These are phyloP conservation scores for Caranx melampygus DNA, from an alignment of 2,113 vertebrate species.

Conservation along the genomic window DNA sequence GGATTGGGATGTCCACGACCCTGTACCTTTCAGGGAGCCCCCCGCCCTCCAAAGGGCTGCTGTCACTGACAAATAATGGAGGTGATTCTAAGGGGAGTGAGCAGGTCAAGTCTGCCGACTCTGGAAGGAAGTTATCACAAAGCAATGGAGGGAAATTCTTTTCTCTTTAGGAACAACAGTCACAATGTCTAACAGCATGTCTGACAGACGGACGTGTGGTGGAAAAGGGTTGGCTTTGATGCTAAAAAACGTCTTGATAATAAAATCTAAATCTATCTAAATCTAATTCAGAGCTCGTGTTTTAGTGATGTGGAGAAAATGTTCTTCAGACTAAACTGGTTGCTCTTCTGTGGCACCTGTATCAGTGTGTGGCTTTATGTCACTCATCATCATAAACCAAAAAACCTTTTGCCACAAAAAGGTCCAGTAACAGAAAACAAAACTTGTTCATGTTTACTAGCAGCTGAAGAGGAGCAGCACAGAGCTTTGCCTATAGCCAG, in stretches of 20 bases:
- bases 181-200: constrained; percentile 65
- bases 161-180: constrained; percentile 67
- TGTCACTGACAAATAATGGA: constrained; percentile 83
- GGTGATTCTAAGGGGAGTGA: constrained; percentile 71
- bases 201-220: constrained; percentile 52
- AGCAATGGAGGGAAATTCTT: constrained; percentile 72
- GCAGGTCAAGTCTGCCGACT: constrained; percentile 80
- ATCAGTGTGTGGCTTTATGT: background rate
- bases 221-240: constrained; percentile 29
- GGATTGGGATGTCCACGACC: constrained; percentile 79
- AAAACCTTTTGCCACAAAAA: background rate
- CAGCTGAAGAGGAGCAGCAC: background rate
- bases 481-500: background rate
- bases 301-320: background rate
- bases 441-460: background rate
- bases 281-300: background rate
- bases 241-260: constrained; percentile 12
- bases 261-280: constrained; percentile 22
- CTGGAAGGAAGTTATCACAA: constrained; percentile 79
- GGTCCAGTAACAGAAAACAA: background rate
- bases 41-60: constrained; percentile 68
- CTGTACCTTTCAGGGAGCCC: constrained; percentile 67
- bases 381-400: background rate
- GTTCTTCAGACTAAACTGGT: background rate
- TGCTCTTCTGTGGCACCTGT: background rate